Base-by-base conservation (phyloP, 2,888 invertebrate species). In the Cinara cedri region DNA sequence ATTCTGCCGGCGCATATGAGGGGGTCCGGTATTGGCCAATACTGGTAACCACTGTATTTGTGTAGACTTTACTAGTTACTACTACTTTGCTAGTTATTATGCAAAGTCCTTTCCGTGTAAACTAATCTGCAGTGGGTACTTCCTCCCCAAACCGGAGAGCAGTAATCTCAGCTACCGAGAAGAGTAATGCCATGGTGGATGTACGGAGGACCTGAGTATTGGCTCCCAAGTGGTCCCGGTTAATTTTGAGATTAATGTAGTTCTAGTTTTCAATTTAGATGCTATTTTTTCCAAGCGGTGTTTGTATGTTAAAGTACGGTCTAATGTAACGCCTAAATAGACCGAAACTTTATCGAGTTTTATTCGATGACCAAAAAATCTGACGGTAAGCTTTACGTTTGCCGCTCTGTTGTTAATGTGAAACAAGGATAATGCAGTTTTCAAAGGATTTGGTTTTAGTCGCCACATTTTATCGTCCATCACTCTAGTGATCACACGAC, bases 271-370 rank as follows among this genome's bases (percentile, higher is more conserved):
- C n/a, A 54, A 34, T 70, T 54, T 34, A 54, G 34, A 70, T 19
- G 54, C 54, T 34, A n/a, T 19, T 70, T 70, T 70, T 34, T 70
- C 8, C 54, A 70, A 19, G 70, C 54, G 70, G 4, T 49, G 24
- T 66, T 66, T 66, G 46, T 66, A 66, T 1, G 46, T 66, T 24
- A 24, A 49, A 0, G 21, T 46, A 6, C 46, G 42, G 11, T 49
- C 10, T 16, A 26, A 2, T 2, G 49, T 49, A 49, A 66, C 24
- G 42, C 16, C n/a, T 3, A 24, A 66, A 10, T 46, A 66, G 3
- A 66, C 66, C 1, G 24, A 24, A 1, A 24, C 9, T 49, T 49
- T 49, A 2, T 66, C 49, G 9, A 49, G 49, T 9, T 49, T 66
- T 66, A 66, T 16, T 16, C 9, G 49, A 49, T 16, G 66, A 16